These are phyloP conservation scores for Muscicapa comitata DNA, from an alignment of 2,797 vertebrate species.

Conservation along the genomic window DNA sequence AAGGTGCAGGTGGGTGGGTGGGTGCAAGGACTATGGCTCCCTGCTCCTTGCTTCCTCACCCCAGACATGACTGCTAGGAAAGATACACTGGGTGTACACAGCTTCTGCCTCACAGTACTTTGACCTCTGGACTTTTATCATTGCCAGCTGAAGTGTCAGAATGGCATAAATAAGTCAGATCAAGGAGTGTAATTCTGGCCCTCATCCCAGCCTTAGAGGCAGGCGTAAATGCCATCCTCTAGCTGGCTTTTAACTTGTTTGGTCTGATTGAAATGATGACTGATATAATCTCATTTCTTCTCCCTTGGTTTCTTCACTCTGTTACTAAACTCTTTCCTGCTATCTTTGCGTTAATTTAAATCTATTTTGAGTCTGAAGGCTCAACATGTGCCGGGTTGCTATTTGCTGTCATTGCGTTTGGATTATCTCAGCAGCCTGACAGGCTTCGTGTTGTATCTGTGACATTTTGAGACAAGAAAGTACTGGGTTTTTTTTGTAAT, in stretches of 20 bases:
- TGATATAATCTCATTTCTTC: background rate
- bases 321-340: background rate
- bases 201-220: background rate
- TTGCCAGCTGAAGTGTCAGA: background rate
- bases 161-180: conserved; percentile 12
- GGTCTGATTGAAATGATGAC: background rate
- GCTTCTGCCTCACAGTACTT: background rate
- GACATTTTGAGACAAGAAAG: background rate
- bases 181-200: conserved; percentile 21
- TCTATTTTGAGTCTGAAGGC: background rate
- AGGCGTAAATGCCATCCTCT: background rate
- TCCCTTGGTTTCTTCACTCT: background rate
- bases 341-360: conserved; percentile 11
- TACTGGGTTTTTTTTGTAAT: background rate
- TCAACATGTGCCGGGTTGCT: background rate
- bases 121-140: conserved; percentile 15
- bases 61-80: background rate
- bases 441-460: background rate
- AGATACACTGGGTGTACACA: background rate
- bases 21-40: rapidly evolving
- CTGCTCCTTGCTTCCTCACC: background rate
- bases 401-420: background rate
- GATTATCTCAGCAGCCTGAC: background rate
- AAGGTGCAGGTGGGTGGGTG: background rate
- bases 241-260: conserved; percentile 3